phyloP scores from a whole-genome alignment of 2,797 vertebrate species.

The Myotis pilosus region DNA sequence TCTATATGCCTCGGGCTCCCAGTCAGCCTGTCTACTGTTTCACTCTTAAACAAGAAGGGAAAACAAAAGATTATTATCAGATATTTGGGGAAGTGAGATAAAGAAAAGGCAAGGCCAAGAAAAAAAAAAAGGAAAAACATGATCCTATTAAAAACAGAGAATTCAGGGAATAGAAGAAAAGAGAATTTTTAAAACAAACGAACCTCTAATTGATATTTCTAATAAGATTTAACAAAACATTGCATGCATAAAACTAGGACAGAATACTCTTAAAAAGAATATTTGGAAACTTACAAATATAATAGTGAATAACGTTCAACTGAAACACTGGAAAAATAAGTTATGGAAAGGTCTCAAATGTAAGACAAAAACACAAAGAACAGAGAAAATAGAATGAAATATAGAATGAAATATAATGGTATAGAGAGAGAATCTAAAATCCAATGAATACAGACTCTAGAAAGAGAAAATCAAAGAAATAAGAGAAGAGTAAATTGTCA shows the following conservation, averaged over 20 bases:
- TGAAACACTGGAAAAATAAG: not conserved
- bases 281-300: not conserved
- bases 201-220: not conserved
- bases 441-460: not conserved
- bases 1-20: accelerated
- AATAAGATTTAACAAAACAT: not conserved
- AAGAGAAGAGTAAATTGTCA: not conserved
- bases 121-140: not conserved
- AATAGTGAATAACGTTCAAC: not conserved
- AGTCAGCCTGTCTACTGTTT: not conserved
- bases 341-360: not conserved
- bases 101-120: not conserved
- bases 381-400: not conserved
- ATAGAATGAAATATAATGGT: too few species aligned
- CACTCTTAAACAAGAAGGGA: not conserved
- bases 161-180: not conserved
- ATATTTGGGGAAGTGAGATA: not conserved
- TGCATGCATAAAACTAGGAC: not conserved
- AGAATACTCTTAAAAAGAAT: not conserved
- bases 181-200: not conserved
- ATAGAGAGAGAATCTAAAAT: not conserved
- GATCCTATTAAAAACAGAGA: not conserved
- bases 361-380: not conserved
- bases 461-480: not conserved
- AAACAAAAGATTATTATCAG: not conserved